Conservation (phyloP, 2,113 vertebrate genomes). For the Phaethon lepturus region DNA sequence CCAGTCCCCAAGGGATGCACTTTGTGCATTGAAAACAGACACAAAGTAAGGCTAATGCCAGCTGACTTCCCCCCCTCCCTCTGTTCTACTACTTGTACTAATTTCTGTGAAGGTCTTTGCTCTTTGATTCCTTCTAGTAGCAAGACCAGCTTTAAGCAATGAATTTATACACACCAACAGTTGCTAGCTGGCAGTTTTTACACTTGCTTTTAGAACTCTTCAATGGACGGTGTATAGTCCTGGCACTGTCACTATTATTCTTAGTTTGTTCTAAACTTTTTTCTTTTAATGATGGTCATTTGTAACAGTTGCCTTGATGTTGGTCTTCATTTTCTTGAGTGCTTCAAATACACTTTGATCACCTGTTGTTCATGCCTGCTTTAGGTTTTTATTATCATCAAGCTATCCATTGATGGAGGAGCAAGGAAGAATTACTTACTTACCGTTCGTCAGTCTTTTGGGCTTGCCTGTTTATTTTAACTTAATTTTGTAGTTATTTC, state of each 20-base stretch:
- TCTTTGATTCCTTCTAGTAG: background rate
- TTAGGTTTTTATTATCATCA: background rate
- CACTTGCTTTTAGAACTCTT: background rate
- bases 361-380: background rate
- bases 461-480: background rate
- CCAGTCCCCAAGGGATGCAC: background rate
- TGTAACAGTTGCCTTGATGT: background rate
- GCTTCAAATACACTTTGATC: background rate
- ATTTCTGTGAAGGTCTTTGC: background rate
- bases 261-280: background rate
- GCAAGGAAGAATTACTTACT: background rate
- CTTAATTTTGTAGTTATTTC: background rate
- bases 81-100: background rate
- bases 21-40: background rate
- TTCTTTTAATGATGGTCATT: background rate
- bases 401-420: background rate
- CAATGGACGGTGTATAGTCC: background rate
- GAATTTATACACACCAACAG: background rate
- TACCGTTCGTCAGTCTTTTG: background rate
- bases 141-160: background rate
- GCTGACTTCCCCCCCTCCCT: too few species aligned
- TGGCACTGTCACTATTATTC: background rate
- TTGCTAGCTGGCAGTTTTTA: background rate
- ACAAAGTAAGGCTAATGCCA: background rate
- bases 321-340: background rate